Percentiles rank a stretch among this genome's conserved stretches.
Evolutionary conservation across 2,888 invertebrate genomes (phyloP).

Genomic region (Drosophila melanosoma): DNA sequence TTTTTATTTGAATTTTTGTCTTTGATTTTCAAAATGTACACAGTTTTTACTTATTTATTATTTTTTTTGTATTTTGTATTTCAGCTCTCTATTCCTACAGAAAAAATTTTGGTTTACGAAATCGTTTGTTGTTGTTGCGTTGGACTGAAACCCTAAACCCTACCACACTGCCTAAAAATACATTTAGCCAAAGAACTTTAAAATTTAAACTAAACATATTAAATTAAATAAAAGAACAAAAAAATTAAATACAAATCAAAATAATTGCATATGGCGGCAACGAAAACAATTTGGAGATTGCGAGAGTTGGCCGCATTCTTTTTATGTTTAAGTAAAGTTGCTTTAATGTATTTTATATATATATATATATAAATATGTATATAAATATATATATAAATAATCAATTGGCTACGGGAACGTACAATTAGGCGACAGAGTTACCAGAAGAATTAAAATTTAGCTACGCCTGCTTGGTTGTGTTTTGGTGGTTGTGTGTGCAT

Average conservation of each 20-base stretch:
- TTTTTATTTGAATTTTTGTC: slow-evolving; percentile 67
- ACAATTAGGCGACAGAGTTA: slow-evolving; percentile 57
- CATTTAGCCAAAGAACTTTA: slow-evolving; percentile 42
- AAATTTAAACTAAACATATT: slow-evolving; percentile 44
- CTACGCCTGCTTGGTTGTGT: slow-evolving; percentile 45
- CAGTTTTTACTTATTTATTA: slow-evolving; percentile 33
- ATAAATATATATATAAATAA: slow-evolving; percentile 42
- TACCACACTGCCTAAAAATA: slow-evolving; percentile 59
- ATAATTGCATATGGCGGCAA: slow-evolving; percentile 34
- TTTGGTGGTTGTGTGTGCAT: slow-evolving; percentile 25
- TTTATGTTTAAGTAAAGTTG: slow-evolving; percentile 46
- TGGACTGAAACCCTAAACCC: slow-evolving; percentile 61
- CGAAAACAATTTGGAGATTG: slow-evolving; percentile 28
- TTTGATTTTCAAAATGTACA: slow-evolving; percentile 72
- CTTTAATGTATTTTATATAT: slow-evolving; percentile 5
- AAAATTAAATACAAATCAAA: slow-evolving; percentile 8
- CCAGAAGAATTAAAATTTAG: slow-evolving; percentile 49
- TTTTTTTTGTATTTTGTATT: slow-evolving; percentile 46
- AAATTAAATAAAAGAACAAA: slow-evolving; percentile 25
- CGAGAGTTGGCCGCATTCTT: slow-evolving; percentile 32
- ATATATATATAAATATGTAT: slow-evolving; percentile 13
- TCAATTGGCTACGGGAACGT: slow-evolving; percentile 75
- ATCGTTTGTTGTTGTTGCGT: slow-evolving; percentile 42
- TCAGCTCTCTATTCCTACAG: slow-evolving; percentile 65
- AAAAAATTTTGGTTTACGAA: slow-evolving; percentile 74